These are phyloP conservation scores for Chlorospingus semifuscus DNA, from an alignment of 2,797 vertebrate genomes.

Conservation along the genomic window DNA sequence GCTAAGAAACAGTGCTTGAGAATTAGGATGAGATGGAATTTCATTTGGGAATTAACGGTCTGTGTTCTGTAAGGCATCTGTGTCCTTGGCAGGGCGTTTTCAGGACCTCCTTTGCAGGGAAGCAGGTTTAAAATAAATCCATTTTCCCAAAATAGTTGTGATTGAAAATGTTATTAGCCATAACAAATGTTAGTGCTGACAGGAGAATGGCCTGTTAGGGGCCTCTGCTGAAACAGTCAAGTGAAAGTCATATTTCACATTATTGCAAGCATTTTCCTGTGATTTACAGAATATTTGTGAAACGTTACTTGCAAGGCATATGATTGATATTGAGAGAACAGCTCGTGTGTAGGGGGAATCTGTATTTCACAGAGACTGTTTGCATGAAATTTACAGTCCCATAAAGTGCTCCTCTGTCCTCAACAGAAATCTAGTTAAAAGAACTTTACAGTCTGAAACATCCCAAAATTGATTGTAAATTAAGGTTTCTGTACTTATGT, in stretches of 20 bases:
- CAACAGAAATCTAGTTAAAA: slow-evolving; percentile 77
- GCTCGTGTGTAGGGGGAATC: slow-evolving; percentile 61
- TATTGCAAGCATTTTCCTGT: slow-evolving; percentile 71
- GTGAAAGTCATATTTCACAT: slow-evolving; percentile 81
- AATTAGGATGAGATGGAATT: slow-evolving; percentile 49
- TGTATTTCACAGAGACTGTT: slow-evolving; percentile 71
- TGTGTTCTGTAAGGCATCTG: slow-evolving; percentile 72
- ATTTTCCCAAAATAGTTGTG: slow-evolving; percentile 80
- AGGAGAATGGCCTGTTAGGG: slow-evolving; percentile 71
- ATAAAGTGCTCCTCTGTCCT: slow-evolving; percentile 74
- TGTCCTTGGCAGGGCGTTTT: slow-evolving; percentile 75
- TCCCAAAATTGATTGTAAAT: slow-evolving; percentile 79
- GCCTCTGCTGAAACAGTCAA: slow-evolving; percentile 76
- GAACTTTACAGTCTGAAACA: slow-evolving; percentile 81
- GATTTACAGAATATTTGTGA: slow-evolving; percentile 83
- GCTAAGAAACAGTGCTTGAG: neutral
- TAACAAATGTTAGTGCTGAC: slow-evolving; percentile 81
- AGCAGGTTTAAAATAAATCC: slow-evolving; percentile 78
- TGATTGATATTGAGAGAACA: slow-evolving; percentile 74
- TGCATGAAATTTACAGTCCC: slow-evolving; percentile 77
- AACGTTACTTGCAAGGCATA: slow-evolving; percentile 70
- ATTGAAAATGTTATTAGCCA: slow-evolving; percentile 82
- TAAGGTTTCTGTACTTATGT: slow-evolving; percentile 71
- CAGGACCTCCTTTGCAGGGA: slow-evolving; percentile 54
- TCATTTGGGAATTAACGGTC: slow-evolving; percentile 67